These are phyloP conservation scores for Dasypogon diadema DNA, from an alignment of 2,888 invertebrate species.

Conservation along the genomic window DNA sequence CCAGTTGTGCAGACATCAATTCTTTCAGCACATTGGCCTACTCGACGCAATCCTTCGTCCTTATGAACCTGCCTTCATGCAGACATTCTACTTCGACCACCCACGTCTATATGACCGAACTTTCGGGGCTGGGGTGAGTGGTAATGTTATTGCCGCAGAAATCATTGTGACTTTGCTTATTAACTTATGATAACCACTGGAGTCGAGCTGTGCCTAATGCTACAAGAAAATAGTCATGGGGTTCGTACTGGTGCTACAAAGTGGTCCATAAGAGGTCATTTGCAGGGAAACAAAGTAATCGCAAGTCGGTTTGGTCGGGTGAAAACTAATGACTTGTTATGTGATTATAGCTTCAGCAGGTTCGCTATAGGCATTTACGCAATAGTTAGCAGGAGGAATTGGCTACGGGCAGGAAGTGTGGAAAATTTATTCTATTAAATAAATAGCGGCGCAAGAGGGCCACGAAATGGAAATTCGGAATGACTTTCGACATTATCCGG, in stretches of 20 bases:
- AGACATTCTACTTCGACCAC: not conserved
- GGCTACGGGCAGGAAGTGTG: not conserved
- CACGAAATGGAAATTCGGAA: not conserved
- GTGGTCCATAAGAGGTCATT: slow-evolving; percentile 50
- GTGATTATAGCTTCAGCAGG: slow-evolving; percentile 42
- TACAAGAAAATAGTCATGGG: slow-evolving; percentile 32
- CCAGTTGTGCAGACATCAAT: not conserved
- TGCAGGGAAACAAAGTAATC: slow-evolving; percentile 35
- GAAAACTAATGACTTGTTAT: slow-evolving; percentile 48
- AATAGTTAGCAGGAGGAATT: not conserved
- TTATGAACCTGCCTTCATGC: slow-evolving; percentile 2
- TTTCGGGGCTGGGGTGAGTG: not conserved
- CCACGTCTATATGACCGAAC: not conserved
- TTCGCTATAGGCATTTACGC: not conserved
- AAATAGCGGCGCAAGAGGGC: not conserved
- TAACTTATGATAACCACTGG: slow-evolving; percentile 45
- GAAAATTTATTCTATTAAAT: slow-evolving; percentile 7
- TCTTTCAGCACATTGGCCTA: slow-evolving; percentile 36
- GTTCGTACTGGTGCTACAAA: slow-evolving; percentile 19
- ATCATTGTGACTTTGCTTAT: slow-evolving; percentile 49
- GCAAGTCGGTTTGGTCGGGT: slow-evolving; percentile 10
- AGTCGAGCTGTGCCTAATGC: slow-evolving; percentile 37
- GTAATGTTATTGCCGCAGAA: slow-evolving; percentile 46
- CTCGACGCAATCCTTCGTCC: slow-evolving; percentile 20
- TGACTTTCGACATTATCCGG: not conserved